Base-by-base conservation (phyloP, 2,888 invertebrate genomes). In the Coleophora flavipennella region DNA sequence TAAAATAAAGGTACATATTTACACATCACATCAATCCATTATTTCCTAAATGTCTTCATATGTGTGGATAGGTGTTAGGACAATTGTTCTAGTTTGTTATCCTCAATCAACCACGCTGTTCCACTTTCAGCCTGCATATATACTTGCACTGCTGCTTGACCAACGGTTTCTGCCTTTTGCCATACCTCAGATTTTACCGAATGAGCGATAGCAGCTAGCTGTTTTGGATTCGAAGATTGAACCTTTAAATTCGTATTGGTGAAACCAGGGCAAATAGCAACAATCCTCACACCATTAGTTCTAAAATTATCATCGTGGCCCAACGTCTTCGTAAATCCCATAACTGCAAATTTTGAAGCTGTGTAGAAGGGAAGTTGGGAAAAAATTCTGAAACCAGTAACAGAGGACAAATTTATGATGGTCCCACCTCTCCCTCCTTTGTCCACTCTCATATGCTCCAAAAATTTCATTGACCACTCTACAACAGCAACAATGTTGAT, bases 361-460 rank as follows among this genome's bases (percentile, higher is more conserved):
- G 79, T 77, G 55, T 88, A 88, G n/a, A 83, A 67, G 1, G 88
- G 87, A 26, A 73, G 53, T 13, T 73, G 73, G 11, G 75, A 73
- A 29, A 77, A 61, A 0, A 80, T 63, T 45, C 68, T 62, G 13
- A 84, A 63, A 0, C 88, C 89, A 44, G 83, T 72, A 14, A 86
- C 76, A 2, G 89, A 88, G 1, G 88, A 75, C 20, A 88, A 72
- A 57, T 90, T 90, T 12, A 90, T 72, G 31, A 90, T 76, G 1
- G 80, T 72, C 4, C 89, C 89, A 4, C 89, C 89, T 13, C 61
- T 55, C 1, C 85, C 86, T 1, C 81, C 75, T 27, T 71, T 74
- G 45, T 84, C 71, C 35, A 61, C 71, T 13, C 85, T 69, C 83
- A 88, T 81, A 55, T 81, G 70, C 40, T 86, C 67, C 43, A 85